A percentile compares a stretch with the other conserved stretches of the same genome.
phyloP scores from a whole-genome alignment of 2,797 vertebrate genomes.

The Sternarchorhynchus goeldii region DNA sequence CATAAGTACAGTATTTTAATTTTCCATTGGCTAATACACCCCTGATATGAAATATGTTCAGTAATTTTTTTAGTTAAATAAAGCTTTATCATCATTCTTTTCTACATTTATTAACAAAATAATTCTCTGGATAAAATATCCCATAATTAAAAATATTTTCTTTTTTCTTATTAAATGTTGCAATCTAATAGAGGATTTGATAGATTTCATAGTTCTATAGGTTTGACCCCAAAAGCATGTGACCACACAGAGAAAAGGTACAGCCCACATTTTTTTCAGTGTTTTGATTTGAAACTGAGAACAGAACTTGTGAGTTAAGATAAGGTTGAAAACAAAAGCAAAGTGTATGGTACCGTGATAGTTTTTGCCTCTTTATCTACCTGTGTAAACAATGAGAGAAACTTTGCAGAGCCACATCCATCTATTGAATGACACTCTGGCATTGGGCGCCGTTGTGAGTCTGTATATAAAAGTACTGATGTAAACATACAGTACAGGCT shows the following conservation, averaged over 20 bases:
- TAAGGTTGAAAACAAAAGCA: constrained; percentile 5
- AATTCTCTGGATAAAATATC: constrained; percentile 69
- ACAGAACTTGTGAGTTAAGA: neutral
- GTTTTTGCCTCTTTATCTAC: constrained; percentile 6
- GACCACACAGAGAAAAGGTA: constrained; percentile 40
- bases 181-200: constrained; percentile 58
- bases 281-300: constrained; percentile 1
- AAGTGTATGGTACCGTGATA: neutral
- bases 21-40: constrained; percentile 52
- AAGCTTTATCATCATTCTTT: constrained; percentile 60
- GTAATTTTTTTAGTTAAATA: constrained; percentile 60
- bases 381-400: constrained; percentile 29
- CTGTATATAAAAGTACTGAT: constrained; percentile 23
- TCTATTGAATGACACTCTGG: constrained; percentile 30
- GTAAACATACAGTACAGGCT: constrained; percentile 50
- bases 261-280: constrained; percentile 39
- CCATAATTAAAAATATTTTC: constrained; percentile 63
- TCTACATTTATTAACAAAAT: constrained; percentile 66
- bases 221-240: constrained; percentile 43
- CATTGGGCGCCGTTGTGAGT: neutral
- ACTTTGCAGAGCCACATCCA: constrained; percentile 26
- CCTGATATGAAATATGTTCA: constrained; percentile 59
- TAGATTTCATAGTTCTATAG: constrained; percentile 53
- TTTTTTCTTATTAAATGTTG: constrained; percentile 55
- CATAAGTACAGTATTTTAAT: constrained; percentile 50